Evolutionary conservation across 1,140 invertebrate species (phyloP), one percentile per base, ranked within the genome.

Genomic region (Drosophila ogumai): DNA sequence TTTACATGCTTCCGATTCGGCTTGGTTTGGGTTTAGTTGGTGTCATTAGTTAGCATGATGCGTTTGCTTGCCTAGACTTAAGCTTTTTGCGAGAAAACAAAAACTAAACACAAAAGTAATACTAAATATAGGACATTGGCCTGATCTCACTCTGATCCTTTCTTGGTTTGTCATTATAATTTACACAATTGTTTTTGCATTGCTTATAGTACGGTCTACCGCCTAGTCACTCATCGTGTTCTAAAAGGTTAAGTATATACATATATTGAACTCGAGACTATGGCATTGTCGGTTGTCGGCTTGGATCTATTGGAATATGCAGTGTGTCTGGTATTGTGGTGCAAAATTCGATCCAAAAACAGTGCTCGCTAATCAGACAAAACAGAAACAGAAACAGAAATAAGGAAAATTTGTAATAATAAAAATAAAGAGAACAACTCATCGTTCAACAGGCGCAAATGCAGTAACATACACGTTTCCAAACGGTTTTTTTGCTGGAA

Each of bases 121-220:
- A 13, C 72, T 75, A 90, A 88, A 90, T 88, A 90, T 81, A 81
- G 85, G 84, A 90, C 85, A 77, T 55, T 65, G 76, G 67, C 61
- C 73, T 72, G 67, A 58, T 57, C 34, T 67, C 15, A 19, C 52
- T 43, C 47, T 40, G n/a, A 52, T 50, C 38, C 56, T 17, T 50
- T 38, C 25, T 17, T 69, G 15, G 25, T 59, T n/a, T 58, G 4
- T 57, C 22, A 6, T 50, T 32, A 2, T 64, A 13, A 64, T 66
- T 61, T 40, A 25, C 58, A 44, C 28, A 25, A 15, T 68, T 67
- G n/a, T 36, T 58, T 31, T 54, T 54, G 43, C 32, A 52, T 57
- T 73, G 28, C 31, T 32, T 57, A 52, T 54, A n/a, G 22, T 22
- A 22, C 44, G 56, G 9, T 41, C 36, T 56, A 28, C 68, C 52